Evolutionary conservation across 2,113 vertebrate genomes (phyloP), one percentile per base, ranked within the genome.

Genomic region (Zosterops borbonicus): DNA sequence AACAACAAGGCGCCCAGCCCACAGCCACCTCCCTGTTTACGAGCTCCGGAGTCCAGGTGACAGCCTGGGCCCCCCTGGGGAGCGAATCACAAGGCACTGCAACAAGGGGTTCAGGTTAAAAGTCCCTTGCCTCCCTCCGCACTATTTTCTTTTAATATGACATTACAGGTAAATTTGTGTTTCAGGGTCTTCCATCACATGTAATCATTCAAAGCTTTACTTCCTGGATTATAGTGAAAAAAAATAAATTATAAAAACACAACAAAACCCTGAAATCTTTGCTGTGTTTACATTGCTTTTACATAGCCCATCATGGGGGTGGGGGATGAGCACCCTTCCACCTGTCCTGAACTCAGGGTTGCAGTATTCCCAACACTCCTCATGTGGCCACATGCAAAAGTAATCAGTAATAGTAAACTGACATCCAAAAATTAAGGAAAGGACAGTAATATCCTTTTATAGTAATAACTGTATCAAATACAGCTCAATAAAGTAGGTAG

Each of bases 101-200:
- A 49, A 0, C 18, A 3, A 24, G 8, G 7, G 7, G 1, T 4
- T 42, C 19, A 2, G 0, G 23, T 6, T 52, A 9, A 1, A 83
- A 69, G 9, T 14, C 35, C 14, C 44, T 9, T 14, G 14, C 4
- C 15, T 75, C 47, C 31, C 31, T 41, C 46, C 3, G 14, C 0
- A 0, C 5, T 41, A 1, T 47, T 65, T 78, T 53, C 29, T 46
- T 83, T 42, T 21, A 65, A 39, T 27, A 11, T 4, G 6, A 11
- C 19, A 3, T 22, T 8, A 64, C 29, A 71, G 33, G 6, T 2
- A 31, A 35, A 15, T 33, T 46, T 46, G 20, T 46, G 24, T 33
- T 49, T 70, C 65, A 50, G 15, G 9, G 16, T 21, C 31, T 47
- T 25, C 24, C 37, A 16, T 8, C 9, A 5, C 1, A n/a, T 41